Evolutionary conservation across 2,113 vertebrate species (phyloP).

Genomic region (Romanogobio albipinnatus): DNA sequence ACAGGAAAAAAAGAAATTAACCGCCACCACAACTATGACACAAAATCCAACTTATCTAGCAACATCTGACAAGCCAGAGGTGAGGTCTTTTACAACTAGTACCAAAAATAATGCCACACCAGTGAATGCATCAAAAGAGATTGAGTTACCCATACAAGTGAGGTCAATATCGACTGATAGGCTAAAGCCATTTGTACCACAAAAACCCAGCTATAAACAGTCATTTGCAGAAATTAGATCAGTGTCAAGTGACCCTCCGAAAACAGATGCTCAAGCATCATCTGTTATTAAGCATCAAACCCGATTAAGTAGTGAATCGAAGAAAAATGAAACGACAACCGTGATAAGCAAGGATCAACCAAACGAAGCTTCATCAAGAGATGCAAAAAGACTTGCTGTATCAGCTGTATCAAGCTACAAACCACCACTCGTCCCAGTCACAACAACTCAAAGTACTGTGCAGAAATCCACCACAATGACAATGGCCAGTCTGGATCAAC

Average conservation of each 20-base stretch:
- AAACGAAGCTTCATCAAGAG: constrained; percentile 60
- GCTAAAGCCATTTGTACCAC: constrained; percentile 72
- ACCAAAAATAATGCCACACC: constrained; percentile 54
- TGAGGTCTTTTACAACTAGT: constrained; percentile 69
- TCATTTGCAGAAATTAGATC: constrained; percentile 69
- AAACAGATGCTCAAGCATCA: constrained; percentile 49
- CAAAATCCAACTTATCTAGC: constrained; percentile 39
- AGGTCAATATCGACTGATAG: constrained; percentile 75
- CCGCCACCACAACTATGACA: not conserved
- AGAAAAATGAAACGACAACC: constrained; percentile 63
- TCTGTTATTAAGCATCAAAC: constrained; percentile 56
- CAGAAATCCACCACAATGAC: constrained; percentile 61
- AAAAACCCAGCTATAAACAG: constrained; percentile 75
- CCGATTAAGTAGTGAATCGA: constrained; percentile 30
- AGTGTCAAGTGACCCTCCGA: constrained; percentile 62
- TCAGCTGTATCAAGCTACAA: constrained; percentile 74
- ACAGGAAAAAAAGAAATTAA: constrained; percentile 14
- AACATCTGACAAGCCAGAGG: constrained; percentile 56
- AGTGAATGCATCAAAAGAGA: constrained; percentile 64
- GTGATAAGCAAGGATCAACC: constrained; percentile 70
- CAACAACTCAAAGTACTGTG: constrained; percentile 57
- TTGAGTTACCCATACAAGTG: constrained; percentile 71
- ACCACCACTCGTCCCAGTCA: constrained; percentile 66
- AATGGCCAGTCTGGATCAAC: constrained; percentile 48
- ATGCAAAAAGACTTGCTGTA: constrained; percentile 71